phyloP scores from a whole-genome alignment of 2,888 invertebrate species.

The Myopa tessellatipennis region DNA sequence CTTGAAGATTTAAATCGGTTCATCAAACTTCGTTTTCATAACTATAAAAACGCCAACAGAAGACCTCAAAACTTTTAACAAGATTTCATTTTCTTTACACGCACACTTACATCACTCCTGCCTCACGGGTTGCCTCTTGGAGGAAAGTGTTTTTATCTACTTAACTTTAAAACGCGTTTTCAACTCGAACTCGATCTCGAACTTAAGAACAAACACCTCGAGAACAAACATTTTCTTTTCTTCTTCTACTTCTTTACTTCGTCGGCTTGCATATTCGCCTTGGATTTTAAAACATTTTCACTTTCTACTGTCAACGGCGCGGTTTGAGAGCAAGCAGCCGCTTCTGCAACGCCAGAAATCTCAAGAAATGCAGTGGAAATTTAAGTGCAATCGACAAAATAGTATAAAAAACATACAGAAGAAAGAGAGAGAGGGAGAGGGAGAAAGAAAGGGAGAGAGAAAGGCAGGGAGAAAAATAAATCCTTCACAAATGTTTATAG shows the following conservation, averaged over 20 bases:
- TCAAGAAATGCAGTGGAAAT: background rate
- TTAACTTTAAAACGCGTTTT: background rate
- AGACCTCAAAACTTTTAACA: background rate
- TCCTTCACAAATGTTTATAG: background rate
- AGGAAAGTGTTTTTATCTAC: background rate
- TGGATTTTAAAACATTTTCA: background rate
- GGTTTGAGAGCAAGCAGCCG: background rate
- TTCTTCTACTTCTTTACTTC: background rate
- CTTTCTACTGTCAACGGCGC: background rate
- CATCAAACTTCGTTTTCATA: too few species aligned
- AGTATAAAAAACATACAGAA: too few species aligned
- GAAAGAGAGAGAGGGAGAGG: too few species aligned
- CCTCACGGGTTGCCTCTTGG: background rate
- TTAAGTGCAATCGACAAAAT: background rate
- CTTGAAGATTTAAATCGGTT: too few species aligned
- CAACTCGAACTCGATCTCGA: constrained; percentile 8
- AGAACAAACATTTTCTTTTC: background rate
- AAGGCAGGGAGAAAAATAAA: background rate
- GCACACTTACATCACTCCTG: background rate
- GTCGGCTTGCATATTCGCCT: background rate
- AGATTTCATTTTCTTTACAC: background rate
- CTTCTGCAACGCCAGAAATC: background rate
- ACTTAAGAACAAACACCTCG: too few species aligned
- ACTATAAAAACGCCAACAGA: background rate
- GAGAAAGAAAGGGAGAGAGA: too few species aligned